Base-by-base conservation (phyloP, 2,113 vertebrate species). In the Strix uralensis region DNA sequence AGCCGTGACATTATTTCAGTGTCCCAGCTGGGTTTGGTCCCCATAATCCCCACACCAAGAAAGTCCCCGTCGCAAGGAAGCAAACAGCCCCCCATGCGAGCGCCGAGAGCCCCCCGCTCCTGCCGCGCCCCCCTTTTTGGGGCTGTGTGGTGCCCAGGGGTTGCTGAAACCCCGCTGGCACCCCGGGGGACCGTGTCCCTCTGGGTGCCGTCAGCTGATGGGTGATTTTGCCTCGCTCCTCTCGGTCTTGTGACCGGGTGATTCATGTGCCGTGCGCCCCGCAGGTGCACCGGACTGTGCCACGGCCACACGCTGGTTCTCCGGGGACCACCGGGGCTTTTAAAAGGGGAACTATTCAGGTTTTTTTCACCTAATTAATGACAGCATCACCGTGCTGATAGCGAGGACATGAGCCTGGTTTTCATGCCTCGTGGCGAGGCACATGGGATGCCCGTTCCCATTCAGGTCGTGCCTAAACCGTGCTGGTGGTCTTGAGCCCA, bases 241-340 rank as follows among this genome's bases (percentile, higher is more conserved):
- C 79, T 91, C 36, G 7, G 59, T 96, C 96, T 91, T 96, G 94
- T 94, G 96, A 96, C 61, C 1, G 5, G 49, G 42, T 88, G 94
- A 78, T 71, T 96, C 92, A n/a, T 10, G n/a, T 4, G 51, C 79
- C 8, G 2, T 4, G 36, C 82, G 51, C 34, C 18, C 67, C 3
- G 22, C 92, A 73, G 91, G 83, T 87, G 94, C 86, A 5, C 13
- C 0, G 18, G 34, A 90, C 81, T 15, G 54, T 6, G 69, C 36
- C 4, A 42, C 30, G 40, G 40, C 57, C 42, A 17, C 2, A 3
- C 7, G 4, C 29, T 1, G 2, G 42, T 36, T 47, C 94, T 27
- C 51, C 7, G 1, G 92, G 44, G 95, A 72, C 54, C 69, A 0
- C 51, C 4, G 4, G 62, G 67, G 14, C 81, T 44, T 57, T 81